A percentile compares a stretch with the other conserved stretches of the same genome.
Conservation (phyloP, 92 coral and sea anemone species). For the Epizoanthus ramosus region DNA sequence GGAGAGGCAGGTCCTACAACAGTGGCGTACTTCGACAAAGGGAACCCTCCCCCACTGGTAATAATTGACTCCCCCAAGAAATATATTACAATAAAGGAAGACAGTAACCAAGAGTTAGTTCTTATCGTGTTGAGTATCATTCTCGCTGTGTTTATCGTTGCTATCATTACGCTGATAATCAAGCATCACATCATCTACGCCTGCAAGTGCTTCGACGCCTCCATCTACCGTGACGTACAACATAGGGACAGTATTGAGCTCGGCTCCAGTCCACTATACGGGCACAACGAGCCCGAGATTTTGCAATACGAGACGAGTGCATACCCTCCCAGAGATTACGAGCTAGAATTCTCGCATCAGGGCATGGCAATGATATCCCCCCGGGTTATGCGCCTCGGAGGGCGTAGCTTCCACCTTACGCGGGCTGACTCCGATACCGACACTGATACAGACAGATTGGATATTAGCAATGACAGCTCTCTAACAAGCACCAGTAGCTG, state of each 20-base stretch:
- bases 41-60: constrained; percentile 59
- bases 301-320: constrained; percentile 81
- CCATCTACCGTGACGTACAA: constrained; percentile 68
- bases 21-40: constrained; percentile 39
- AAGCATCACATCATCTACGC: constrained; percentile 70
- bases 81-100: constrained; percentile 80
- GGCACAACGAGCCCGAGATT: constrained; percentile 69
- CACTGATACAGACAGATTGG: constrained; percentile 78
- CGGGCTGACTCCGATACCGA: constrained; percentile 53
- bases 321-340: constrained; percentile 63
- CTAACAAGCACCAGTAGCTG: constrained; percentile 57
- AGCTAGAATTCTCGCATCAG: constrained; percentile 48
- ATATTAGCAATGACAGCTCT: constrained; percentile 77
- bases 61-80: constrained; percentile 76
- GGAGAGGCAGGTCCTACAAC: constrained; percentile 27
- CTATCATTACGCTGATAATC: constrained; percentile 68
- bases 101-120: constrained; percentile 80
- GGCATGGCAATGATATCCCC: constrained; percentile 29
- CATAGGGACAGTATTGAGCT: constrained; percentile 75
- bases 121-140: constrained; percentile 82
- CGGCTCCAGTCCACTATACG: constrained; percentile 67
- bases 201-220: constrained; percentile 75
- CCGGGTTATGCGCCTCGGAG: constrained; percentile 25
- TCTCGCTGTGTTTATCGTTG: constrained; percentile 72
- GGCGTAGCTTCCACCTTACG: constrained; percentile 33